Evolutionary conservation across 64 coral and sea anemone genomes (phyloP).

Genomic region (Trachythela sp.): DNA sequence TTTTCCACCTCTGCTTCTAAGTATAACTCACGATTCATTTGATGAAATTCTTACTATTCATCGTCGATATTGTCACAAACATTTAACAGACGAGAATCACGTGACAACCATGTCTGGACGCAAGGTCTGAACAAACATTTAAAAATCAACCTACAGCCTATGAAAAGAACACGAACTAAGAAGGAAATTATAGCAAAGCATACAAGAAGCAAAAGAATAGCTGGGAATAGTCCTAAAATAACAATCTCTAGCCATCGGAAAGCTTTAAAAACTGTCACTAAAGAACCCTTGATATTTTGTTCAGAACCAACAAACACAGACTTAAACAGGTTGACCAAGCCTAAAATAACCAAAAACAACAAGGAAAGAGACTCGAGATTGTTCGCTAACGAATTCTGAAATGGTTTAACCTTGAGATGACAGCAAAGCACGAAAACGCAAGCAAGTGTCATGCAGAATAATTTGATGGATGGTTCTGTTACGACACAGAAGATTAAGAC

Average conservation of each 20-base stretch:
- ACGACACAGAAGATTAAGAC: background rate
- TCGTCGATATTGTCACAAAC: background rate
- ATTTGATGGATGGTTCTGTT: background rate
- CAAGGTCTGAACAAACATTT: background rate
- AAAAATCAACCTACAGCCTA: background rate
- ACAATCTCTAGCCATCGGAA: background rate
- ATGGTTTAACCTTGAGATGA: background rate
- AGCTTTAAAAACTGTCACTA: background rate
- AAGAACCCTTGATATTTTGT: background rate
- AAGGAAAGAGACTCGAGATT: background rate
- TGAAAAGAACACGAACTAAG: background rate
- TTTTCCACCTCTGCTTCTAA: too few relatives aligned
- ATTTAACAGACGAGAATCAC: background rate
- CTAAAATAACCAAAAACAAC: background rate
- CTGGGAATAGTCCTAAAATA: background rate
- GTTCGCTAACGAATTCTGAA: background rate
- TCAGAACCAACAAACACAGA: background rate
- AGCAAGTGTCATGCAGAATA: background rate
- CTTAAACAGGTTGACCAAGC: background rate
- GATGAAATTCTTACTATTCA: background rate
- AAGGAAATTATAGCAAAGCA: background rate
- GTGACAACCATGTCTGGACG: background rate
- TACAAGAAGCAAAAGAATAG: background rate
- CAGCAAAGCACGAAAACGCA: background rate
- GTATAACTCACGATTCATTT: too few relatives aligned